Percentiles rank a stretch among this genome's conserved stretches.
Evolutionary conservation across 2,797 vertebrate species (phyloP).

Genomic region (Chaetodon trifasciatus): DNA sequence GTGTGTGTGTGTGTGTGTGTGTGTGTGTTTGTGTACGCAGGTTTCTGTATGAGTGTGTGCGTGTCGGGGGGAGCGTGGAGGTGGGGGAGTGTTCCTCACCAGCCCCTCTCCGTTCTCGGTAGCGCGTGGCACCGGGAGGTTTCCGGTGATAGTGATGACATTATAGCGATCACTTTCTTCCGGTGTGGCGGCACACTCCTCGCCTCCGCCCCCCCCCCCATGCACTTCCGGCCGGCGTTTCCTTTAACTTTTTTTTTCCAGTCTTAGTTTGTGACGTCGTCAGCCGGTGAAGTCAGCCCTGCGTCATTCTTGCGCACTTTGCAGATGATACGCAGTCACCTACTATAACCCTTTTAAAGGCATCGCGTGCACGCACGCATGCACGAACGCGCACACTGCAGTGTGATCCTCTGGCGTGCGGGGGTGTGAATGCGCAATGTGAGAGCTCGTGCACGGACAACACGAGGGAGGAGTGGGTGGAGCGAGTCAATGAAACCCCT

Average conservation of each 20-base stretch:
- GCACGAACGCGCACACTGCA: constrained; percentile 65
- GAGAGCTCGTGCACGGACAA: constrained; percentile 46
- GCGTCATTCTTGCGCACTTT: constrained; percentile 90
- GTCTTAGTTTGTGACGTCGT: constrained; percentile 80
- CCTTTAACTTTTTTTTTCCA: constrained; percentile 65
- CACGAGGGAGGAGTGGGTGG: constrained; percentile 57
- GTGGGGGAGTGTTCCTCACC: constrained; percentile 39
- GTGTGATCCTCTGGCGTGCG: constrained; percentile 62
- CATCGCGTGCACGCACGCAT: constrained; percentile 47
- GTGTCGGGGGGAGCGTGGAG: not conserved
- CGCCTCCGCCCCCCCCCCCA: not conserved
- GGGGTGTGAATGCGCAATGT: constrained; percentile 61
- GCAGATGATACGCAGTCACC: constrained; percentile 86
- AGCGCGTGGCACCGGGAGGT: constrained; percentile 75
- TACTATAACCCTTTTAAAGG: constrained; percentile 85
- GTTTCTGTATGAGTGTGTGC: not conserved
- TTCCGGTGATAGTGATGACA: constrained; percentile 81
- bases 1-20: not conserved
- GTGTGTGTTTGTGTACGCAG: not conserved
- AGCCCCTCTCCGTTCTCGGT: constrained; percentile 47
- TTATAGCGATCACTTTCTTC: constrained; percentile 71
- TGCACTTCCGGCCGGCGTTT: constrained; percentile 78
- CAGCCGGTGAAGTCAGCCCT: constrained; percentile 82
- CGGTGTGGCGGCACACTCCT: constrained; percentile 50
- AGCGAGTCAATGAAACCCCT: constrained; percentile 70